Evolutionary conservation across 1,140 invertebrate genomes (phyloP), one percentile per base, ranked within the genome.

Genomic region (Drosophila nasuta): DNA sequence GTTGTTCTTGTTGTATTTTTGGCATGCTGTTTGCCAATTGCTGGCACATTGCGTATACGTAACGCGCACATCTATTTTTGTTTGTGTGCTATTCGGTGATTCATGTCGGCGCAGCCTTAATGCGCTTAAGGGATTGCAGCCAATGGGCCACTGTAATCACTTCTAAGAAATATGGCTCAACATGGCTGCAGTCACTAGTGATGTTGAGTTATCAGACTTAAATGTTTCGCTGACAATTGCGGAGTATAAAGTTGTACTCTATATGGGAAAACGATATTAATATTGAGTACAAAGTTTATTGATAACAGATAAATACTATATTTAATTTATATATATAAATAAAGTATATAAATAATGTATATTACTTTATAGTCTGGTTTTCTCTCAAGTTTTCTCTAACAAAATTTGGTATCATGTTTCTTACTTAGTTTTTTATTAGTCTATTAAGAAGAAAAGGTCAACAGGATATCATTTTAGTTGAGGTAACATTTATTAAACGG

Each of bases 41-140:
- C 51, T 56, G 75, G 57, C 82, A 86, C 79, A 65, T 43, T 73
- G 83, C 83, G 83, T 87, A 87, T 87, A 87, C 85, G 85, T 72
- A 75, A 83, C 82, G 56, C 28, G 64, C 49, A 15, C 33, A 10
- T 75, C 62, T 66, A 85, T 77, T 73, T 81, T 67, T 57, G 73
- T 57, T 69, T 62, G 41, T 62, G 41, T 15, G 45, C 52, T 66
- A 66, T 76, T 65, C 5, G 48, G 43, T 79, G 82, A 81, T 51
- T 82, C 71, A 64, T 79, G 66, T 49, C 56, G 66, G 15, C 41
- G 15, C 41, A 11, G 54, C 56, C 49, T 51, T 68, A 82, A 77
- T 66, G 70, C 35, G 62, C 75, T 82, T 75, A 77, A 58, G 60
- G 49, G 17, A 59, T 64, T 67, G 49, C 52, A 38, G 41, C 30